Evolutionary conservation across 2,113 vertebrate genomes (phyloP), one percentile per base, ranked within the genome.

Genomic region (Spea bombifrons): DNA sequence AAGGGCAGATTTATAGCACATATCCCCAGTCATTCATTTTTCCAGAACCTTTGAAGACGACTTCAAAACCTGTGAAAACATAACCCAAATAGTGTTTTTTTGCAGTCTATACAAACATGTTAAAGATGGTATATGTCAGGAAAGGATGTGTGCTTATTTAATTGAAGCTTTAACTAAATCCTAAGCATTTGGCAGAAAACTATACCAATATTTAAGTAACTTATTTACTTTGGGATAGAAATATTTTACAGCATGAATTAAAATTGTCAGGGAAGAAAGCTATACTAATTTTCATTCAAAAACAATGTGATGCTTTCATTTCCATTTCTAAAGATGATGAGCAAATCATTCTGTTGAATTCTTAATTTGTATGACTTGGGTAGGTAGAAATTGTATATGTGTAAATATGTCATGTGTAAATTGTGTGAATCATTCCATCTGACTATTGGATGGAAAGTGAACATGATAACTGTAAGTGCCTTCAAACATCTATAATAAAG

Each of bases 61-160:
- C 92, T 92, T 93, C 92, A 93, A 92, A 91, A 88, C 85, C 86
- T 88, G 87, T 81, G 87, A 90, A 90, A 92, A 89, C 85, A 90
- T 87, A 91, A 89, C 90, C 87, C 90, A 91, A 91, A 92, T 80
- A 90, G 86, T 85, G 85, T 61, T 86, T 90, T 85, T 88, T 91
- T 87, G 88, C 53, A 86, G 86, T 90, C 89, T 90, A 85, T 90
- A 92, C 87, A 92, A 89, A 93, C 85, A 91, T 12, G 86, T 88
- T 88, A 87, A 90, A 90, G 88, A 88, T 88, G 87, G 87, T 83
- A 85, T 88, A 85, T 90, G 90, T 90, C 90, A 91, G 82, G 83
- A 84, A 89, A 86, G 87, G 87, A 0, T 84, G 85, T 83, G 86
- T 83, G 83, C 76, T 84, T 88, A 83, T 87, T 84, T 90, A 90